phyloP scores from a whole-genome alignment of 2,113 vertebrate species.

The Etheostoma spectabile region DNA sequence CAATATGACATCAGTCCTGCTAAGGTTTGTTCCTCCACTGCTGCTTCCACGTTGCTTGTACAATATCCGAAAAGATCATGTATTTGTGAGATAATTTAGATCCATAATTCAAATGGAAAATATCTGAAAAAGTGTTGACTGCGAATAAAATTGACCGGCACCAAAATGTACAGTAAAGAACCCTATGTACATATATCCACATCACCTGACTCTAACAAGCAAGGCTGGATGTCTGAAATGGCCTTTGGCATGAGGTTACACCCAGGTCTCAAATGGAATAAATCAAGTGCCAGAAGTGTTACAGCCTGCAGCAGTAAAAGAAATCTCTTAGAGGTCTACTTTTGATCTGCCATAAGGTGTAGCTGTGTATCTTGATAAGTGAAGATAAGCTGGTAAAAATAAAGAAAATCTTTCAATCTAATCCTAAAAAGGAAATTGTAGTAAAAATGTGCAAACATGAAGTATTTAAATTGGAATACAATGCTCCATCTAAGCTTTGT shows the following conservation, averaged over 20 bases:
- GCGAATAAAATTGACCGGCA: background rate
- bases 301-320: constrained; percentile 37
- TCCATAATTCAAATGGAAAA: background rate
- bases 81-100: background rate
- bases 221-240: constrained; percentile 31
- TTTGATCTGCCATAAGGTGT: constrained; percentile 51
- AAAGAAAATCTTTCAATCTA: constrained; percentile 43
- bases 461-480: constrained; percentile 5
- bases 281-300: constrained; percentile 48
- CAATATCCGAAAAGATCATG: background rate
- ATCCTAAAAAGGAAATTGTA: constrained; percentile 56
- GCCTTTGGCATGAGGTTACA: constrained; percentile 35
- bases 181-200: background rate
- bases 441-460: constrained; percentile 45
- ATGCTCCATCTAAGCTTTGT: constrained; percentile 16
- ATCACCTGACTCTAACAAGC: constrained; percentile 43
- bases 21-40: background rate
- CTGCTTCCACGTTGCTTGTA: background rate
- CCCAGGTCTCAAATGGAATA: constrained; percentile 47
- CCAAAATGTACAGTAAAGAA: constrained; percentile 7
- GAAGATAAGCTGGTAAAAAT: constrained; percentile 27
- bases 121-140: background rate
- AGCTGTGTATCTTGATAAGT: constrained; percentile 50
- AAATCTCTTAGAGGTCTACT: constrained; percentile 45
- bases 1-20: background rate